Base-by-base conservation (phyloP, 2,113 vertebrate species). In the Verasper variegatus region DNA sequence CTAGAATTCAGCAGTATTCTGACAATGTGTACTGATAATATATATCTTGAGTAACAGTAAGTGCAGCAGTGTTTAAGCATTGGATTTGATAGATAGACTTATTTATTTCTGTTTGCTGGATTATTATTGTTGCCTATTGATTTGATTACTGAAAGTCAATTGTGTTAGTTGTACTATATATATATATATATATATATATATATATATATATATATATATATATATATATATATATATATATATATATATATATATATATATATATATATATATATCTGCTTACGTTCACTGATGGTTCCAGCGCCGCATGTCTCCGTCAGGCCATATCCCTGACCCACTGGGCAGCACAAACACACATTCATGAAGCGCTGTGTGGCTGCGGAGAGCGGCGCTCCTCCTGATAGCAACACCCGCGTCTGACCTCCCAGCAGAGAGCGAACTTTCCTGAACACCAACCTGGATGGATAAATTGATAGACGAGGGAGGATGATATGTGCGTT, bases 341-440 rank as follows among this genome's bases (percentile, higher is more conserved):
- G 94, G 88, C 98, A 99, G 86, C 97, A 99, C 71, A 99, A 96
- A 54, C 98, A 99, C 78, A 99, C 97, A 47, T 99, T 99, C 97
- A 99, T 99, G 92, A 99, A 99, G 23, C 96, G 93, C 76, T 99
- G 97, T 0, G 98, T 99, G 18, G 94, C 89, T 0, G 97, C 95
- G 0, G 97, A 99, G 2, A 99, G 95, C 0, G 98, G 98, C 0
- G 97, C 98, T 2, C 98, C 98, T 0, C 98, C 98, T 42, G 97
- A 98, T 1, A 99, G 78, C 64, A 99, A 86, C 7, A 98, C 75
- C 2, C 97, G 95, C 1, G 93, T 95, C 55, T 89, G 96, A 23
- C 98, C 97, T 6, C 98, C 98, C 2, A 99, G 90, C 80, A 99
- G 92, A 73, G 95, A 90, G 52, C 96, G 95, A 40, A 99, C 92